Conservation (phyloP, 2,113 vertebrate genomes). For the Archilochus colubris region DNA sequence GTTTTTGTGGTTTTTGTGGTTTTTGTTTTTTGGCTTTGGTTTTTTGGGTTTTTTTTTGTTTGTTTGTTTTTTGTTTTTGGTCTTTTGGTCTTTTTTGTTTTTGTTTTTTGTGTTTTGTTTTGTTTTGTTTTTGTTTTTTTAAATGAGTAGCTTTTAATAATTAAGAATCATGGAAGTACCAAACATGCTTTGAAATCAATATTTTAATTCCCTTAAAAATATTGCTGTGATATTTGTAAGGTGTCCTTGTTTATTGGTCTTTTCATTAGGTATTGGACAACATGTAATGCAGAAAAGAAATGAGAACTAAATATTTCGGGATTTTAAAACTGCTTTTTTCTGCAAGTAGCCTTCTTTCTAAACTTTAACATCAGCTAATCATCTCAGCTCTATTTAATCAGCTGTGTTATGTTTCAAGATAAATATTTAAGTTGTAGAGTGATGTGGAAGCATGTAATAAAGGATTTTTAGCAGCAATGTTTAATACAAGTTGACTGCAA, state of each 20-base stretch:
- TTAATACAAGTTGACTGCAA: neutral
- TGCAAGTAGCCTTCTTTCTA: neutral
- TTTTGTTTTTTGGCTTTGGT: no score
- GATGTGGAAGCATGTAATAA: neutral
- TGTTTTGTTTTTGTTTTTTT: neutral
- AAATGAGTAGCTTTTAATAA: neutral
- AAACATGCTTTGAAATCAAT: neutral
- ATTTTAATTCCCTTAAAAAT: neutral
- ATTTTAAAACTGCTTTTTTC: neutral
- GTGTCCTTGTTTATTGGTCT: neutral
- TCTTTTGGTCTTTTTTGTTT: neutral
- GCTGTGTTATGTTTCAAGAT: neutral
- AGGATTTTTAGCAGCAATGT: neutral
- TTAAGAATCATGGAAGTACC: neutral
- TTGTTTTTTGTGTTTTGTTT: no score
- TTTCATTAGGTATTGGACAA: neutral
- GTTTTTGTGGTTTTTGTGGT: no score
- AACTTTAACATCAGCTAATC: neutral
- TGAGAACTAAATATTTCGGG: neutral
- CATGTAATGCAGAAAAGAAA: neutral
- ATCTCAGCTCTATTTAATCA: neutral
- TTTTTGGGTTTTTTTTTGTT: no score
- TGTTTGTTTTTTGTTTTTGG: neutral
- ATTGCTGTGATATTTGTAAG: neutral
- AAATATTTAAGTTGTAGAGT: conserved; percentile 20